A percentile compares a stretch with the other conserved stretches of the same genome.
phyloP scores from a whole-genome alignment of 2,113 vertebrate species.

The Aegithalos caudatus region DNA sequence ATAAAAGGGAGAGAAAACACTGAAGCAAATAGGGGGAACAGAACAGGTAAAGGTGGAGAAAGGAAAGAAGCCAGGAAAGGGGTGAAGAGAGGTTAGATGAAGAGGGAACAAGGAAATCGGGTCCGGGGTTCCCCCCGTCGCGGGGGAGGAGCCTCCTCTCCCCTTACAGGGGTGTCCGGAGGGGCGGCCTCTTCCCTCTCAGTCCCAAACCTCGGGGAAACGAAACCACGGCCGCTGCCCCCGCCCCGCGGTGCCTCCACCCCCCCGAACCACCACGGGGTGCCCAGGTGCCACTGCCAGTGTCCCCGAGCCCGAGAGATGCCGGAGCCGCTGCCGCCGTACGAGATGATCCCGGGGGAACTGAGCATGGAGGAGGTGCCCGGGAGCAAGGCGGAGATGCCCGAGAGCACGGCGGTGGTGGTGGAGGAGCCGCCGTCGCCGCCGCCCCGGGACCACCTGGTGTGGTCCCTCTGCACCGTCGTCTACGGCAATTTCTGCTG shows the following conservation, averaged over 20 bases:
- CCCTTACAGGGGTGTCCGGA: too few species aligned
- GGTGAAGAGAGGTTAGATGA: background rate
- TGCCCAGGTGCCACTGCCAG: accelerated
- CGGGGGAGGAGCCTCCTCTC: background rate
- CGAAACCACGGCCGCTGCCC: accelerated
- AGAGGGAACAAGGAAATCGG: background rate
- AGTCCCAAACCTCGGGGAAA: background rate
- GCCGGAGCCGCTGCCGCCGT: background rate
- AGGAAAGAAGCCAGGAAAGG: too few species aligned
- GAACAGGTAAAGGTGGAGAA: background rate
- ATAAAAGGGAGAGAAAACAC: background rate
- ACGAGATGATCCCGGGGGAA: background rate
- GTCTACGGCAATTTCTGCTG: slow-evolving; percentile 85
- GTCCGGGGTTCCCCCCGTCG: accelerated
- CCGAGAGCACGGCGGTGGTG: background rate
- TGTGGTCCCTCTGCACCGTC: slow-evolving; percentile 84
- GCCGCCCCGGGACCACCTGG: slow-evolving; percentile 77
- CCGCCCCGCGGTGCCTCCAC: background rate
- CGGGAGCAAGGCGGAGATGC: background rate
- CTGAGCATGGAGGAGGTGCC: background rate
- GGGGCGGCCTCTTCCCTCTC: background rate
- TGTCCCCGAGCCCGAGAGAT: accelerated
- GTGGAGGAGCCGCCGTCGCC: slow-evolving; percentile 65
- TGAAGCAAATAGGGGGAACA: background rate
- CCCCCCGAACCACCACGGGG: accelerated